Percentiles rank a stretch among this genome's conserved stretches.
These are phyloP conservation scores for Urocyon cinereoargenteus DNA, from an alignment of 2,797 vertebrate genomes.

Conservation along the genomic window DNA sequence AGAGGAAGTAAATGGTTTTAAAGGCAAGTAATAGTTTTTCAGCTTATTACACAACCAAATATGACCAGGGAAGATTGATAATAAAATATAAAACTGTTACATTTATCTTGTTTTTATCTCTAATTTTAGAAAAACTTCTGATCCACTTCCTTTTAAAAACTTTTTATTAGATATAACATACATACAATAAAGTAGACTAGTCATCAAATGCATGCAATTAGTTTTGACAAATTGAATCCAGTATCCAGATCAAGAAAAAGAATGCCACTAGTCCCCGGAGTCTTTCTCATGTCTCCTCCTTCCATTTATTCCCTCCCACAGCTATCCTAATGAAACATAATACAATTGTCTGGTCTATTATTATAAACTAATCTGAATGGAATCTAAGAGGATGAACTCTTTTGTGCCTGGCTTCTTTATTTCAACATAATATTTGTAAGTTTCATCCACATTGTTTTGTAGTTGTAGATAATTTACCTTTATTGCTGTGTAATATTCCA, in stretches of 20 bases:
- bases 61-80: neutral
- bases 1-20: neutral
- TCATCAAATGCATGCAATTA: neutral
- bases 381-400: neutral
- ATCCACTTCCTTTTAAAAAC: slow-evolving; percentile 20
- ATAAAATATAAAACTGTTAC: neutral
- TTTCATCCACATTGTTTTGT: neutral
- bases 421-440: neutral
- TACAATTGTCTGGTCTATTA: neutral
- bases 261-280: neutral
- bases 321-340: neutral
- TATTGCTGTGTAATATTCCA: neutral
- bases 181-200: neutral
- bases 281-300: neutral
- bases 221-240: neutral
- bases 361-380: neutral
- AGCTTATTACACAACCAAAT: slow-evolving; percentile 9
- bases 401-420: neutral
- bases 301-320: neutral
- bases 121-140: slow-evolving; percentile 34
- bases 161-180: slow-evolving; percentile 27
- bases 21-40: slow-evolving; percentile 28
- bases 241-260: neutral
- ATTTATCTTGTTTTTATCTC: neutral
- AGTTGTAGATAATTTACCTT: neutral